A percentile compares a stretch with the other conserved stretches of the same genome.
These are phyloP conservation scores for Mimumesa dahlbomi DNA, from an alignment of 2,888 invertebrate genomes.

Conservation along the genomic window DNA sequence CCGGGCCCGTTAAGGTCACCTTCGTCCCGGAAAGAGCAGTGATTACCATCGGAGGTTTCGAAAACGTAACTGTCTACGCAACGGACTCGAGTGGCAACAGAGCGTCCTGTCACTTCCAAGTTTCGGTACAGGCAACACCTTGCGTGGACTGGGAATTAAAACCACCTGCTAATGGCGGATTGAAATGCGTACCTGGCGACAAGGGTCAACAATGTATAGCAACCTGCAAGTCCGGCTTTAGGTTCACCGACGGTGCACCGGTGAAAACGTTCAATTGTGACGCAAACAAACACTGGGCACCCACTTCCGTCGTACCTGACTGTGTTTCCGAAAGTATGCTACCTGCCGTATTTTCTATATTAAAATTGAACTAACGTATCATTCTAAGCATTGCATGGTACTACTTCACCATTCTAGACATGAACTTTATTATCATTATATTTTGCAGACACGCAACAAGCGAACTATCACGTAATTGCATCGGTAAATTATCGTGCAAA, in stretches of 20 bases:
- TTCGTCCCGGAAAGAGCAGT: constrained; percentile 90
- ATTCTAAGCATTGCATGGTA: no score
- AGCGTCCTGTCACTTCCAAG: constrained; percentile 95
- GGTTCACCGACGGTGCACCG: constrained; percentile 95
- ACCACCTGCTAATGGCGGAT: constrained; percentile 92
- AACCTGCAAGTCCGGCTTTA: constrained; percentile 92
- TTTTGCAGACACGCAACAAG: constrained; percentile 91
- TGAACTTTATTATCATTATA: background rate
- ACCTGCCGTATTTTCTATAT: background rate
- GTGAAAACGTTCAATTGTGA: constrained; percentile 93
- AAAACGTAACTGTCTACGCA: constrained; percentile 95
- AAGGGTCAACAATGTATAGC: constrained; percentile 93
- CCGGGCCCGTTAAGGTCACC: constrained; percentile 91
- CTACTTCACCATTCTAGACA: no score
- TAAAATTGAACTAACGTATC: no score
- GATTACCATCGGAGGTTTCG: constrained; percentile 92
- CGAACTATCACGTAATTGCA: constrained; percentile 95
- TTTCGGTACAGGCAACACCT: constrained; percentile 94
- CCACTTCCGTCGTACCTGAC: constrained; percentile 94
- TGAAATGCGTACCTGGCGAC: constrained; percentile 92
- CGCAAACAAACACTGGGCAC: constrained; percentile 90
- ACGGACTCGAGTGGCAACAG: constrained; percentile 93
- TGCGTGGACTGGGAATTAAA: constrained; percentile 97
- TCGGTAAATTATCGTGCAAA: constrained; percentile 93
- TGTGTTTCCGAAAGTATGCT: constrained; percentile 94